These are phyloP conservation scores for Lutraria rhynchaena DNA, from an alignment of 1,140 invertebrate genomes.

Conservation along the genomic window DNA sequence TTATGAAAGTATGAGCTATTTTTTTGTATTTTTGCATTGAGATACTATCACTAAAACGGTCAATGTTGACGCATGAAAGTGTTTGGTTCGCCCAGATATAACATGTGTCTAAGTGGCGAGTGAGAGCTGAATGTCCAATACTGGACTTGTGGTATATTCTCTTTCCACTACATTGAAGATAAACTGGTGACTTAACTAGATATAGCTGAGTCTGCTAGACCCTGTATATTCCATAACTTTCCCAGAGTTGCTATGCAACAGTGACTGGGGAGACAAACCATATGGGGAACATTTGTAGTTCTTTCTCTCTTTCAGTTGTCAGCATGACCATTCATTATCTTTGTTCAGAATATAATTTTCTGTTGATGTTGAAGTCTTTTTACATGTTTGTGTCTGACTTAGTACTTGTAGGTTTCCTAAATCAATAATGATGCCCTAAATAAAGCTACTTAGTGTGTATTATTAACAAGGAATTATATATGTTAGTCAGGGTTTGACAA, in stretches of 20 bases:
- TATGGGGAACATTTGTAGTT: slow-evolving; percentile 51
- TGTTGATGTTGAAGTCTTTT: too few species aligned
- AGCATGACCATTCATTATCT: too few species aligned
- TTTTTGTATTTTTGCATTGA: too few species aligned
- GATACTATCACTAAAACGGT: background rate
- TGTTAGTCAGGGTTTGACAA: too few species aligned
- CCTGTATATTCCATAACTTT: slow-evolving; percentile 58
- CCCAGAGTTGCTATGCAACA: slow-evolving; percentile 34
- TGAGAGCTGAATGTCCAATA: slow-evolving; percentile 42
- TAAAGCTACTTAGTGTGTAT: too few species aligned
- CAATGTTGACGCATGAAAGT: slow-evolving; percentile 47
- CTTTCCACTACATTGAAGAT: slow-evolving; percentile 54
- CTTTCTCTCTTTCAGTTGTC: too few species aligned
- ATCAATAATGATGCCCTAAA: too few species aligned
- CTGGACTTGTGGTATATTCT: slow-evolving; percentile 29
- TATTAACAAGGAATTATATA: too few species aligned
- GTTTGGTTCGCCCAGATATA: slow-evolving; percentile 21
- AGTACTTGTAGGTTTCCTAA: too few species aligned
- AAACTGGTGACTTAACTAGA: slow-evolving; percentile 21
- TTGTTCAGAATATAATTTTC: too few species aligned
- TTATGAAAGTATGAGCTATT: too few species aligned
- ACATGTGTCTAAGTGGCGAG: slow-evolving; percentile 36
- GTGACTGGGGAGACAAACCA: slow-evolving; percentile 55
- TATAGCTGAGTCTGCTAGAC: background rate
- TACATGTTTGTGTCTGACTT: too few species aligned